phyloP scores from a whole-genome alignment of 2,797 vertebrate species.

The Thripadectes ignobilis region DNA sequence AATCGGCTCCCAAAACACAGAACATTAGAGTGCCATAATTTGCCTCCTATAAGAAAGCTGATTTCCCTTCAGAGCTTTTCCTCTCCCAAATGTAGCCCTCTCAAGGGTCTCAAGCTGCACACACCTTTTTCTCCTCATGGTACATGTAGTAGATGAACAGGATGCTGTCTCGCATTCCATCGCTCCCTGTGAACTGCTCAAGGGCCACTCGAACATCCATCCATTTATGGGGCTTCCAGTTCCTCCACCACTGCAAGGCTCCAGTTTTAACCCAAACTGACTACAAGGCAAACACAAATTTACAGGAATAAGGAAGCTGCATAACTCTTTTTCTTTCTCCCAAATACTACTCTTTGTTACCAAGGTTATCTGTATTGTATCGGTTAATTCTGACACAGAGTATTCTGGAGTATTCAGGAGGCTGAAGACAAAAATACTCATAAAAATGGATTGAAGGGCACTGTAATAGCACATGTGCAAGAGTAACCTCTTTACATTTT shows the following conservation, averaged over 20 bases:
- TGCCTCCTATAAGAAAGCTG: neutral
- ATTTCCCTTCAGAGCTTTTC: neutral
- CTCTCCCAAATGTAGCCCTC: neutral
- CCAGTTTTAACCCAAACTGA: conserved; percentile 98
- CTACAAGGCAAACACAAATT: conserved; percentile 68
- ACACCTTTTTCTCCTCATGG: conserved; percentile 94
- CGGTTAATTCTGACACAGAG: neutral
- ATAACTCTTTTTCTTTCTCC: neutral
- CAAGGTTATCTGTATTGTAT: neutral
- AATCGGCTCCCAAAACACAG: neutral
- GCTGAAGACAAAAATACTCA: neutral
- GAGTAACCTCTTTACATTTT: neutral
- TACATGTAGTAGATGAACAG: conserved; percentile 95
- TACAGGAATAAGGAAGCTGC: neutral
- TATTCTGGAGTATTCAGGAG: neutral
- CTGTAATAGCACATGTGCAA: neutral
- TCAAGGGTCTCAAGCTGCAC: neutral
- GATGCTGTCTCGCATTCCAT: conserved; percentile 92
- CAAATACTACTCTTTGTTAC: neutral
- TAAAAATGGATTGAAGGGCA: neutral
- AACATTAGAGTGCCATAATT: neutral
- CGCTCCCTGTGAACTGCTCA: conserved; percentile 92
- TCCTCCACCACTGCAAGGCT: conserved; percentile 94
- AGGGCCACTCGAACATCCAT: conserved; percentile 91
- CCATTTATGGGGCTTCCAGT: conserved; percentile 96